Base-by-base conservation (phyloP, 2,888 invertebrate genomes). In the Scelioninae gen. 1 region DNA sequence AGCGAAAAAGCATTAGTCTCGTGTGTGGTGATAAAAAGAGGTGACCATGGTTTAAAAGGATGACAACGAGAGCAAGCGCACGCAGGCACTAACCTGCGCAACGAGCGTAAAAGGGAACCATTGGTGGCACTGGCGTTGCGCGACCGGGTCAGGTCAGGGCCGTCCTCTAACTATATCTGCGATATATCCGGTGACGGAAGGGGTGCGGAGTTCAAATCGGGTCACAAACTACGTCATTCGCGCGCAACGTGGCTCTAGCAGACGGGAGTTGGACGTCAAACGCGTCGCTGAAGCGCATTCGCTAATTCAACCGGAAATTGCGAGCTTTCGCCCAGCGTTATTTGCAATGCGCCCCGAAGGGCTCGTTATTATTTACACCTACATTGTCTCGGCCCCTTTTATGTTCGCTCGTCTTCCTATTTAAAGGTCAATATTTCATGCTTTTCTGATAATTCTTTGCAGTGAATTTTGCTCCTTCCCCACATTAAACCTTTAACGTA, bases 11-110 rank as follows among this genome's bases (percentile, higher is more conserved):
- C 43, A 4, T 1, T 43, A n/a, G 5, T n/a, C 43, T 9, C 5
- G 11, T 29, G 23, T 23, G 3, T 49, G 45, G 29, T 47, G 34
- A 40, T 49, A 58, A 71, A 78, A 58, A 43, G 71, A n/a, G 65
- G 58, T 51, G 78, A 51, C 71, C 69, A 65, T 71, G 74, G 68
- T 62, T 80, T 32, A 45, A 53, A 55, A 75, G 81, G 75, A 69
- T 78, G 83, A 75, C 76, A 82, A 75, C 80, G 69, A 69, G 85
- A 65, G 75, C 80, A 75, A 53, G 66, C 79, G 72, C 79, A 80
- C 80, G 81, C 81, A 71, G 76, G 75, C 85, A 87, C 88, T 90
- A 89, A 90, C 89, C 90, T 88, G 88, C 88, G 88, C 89, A 88
- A 87, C 86, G 86, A 85, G 84, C 86, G 87, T 85, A 86, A 86